phyloP scores from a whole-genome alignment of 2,797 vertebrate genomes.

The Neostethus bicornis region DNA sequence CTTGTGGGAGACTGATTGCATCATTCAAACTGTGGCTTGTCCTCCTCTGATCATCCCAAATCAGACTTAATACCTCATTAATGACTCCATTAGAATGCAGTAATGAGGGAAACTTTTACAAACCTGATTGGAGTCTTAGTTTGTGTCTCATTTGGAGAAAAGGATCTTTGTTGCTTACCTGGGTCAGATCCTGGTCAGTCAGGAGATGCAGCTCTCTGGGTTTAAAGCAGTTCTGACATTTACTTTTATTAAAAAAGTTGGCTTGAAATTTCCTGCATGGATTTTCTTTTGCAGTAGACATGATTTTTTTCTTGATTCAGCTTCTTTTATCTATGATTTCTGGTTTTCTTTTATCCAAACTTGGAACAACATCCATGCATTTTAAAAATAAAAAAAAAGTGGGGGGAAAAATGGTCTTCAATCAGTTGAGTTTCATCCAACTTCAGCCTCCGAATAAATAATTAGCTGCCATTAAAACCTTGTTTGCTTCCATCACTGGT shows the following conservation, averaged over 20 bases:
- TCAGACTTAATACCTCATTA: background rate
- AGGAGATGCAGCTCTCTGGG: slow-evolving; percentile 93
- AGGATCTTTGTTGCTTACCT: slow-evolving; percentile 89
- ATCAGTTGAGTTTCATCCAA: slow-evolving; percentile 38
- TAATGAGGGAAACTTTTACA: no score
- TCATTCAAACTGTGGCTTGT: background rate
- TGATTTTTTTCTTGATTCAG: slow-evolving; percentile 67
- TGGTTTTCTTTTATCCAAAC: slow-evolving; percentile 47
- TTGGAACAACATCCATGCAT: slow-evolving; percentile 61
- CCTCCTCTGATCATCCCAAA: slow-evolving; percentile 1
- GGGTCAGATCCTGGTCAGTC: slow-evolving; percentile 94
- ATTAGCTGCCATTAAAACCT: slow-evolving; percentile 66
- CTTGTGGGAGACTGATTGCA: background rate
- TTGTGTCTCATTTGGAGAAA: no score
- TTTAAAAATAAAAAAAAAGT: slow-evolving; percentile 21
- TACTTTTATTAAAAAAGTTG: slow-evolving; percentile 98
- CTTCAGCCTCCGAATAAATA: slow-evolving; percentile 55
- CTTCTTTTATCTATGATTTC: slow-evolving; percentile 22
- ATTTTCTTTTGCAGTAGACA: slow-evolving; percentile 93
- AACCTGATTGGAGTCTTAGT: no score
- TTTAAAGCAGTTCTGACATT: slow-evolving; percentile 99
- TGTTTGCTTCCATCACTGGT: slow-evolving; percentile 57
- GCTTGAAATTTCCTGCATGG: slow-evolving; percentile 97
- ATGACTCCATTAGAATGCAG: background rate
- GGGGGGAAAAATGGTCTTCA: slow-evolving; percentile 1